Conservation (phyloP, 2,113 vertebrate genomes). For the Triplophysa tibetana region DNA sequence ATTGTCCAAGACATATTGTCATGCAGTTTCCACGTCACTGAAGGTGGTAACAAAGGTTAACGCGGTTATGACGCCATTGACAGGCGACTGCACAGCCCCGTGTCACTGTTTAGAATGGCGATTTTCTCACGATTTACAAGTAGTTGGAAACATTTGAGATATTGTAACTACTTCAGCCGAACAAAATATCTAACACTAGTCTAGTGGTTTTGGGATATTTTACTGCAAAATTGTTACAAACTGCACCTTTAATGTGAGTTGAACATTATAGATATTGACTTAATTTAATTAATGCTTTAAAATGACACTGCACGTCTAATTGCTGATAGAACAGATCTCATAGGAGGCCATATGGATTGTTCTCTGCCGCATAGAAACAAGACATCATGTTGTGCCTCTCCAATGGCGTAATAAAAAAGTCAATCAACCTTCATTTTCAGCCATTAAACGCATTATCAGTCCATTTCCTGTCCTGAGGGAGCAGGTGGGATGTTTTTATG, state of each 20-base stretch:
- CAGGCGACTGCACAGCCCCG: too few relatives aligned
- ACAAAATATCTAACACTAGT: too few relatives aligned
- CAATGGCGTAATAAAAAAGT: background rate
- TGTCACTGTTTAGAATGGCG: too few relatives aligned
- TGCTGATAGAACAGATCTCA: background rate
- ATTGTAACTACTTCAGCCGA: too few relatives aligned
- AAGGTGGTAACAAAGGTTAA: too few relatives aligned
- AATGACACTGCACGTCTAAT: background rate
- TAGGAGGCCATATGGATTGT: background rate
- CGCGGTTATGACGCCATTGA: too few relatives aligned
- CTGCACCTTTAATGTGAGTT: background rate
- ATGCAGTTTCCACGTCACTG: too few relatives aligned
- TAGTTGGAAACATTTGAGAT: too few relatives aligned
- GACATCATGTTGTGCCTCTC: background rate
- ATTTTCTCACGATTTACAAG: too few relatives aligned
- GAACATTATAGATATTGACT: background rate
- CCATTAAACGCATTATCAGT: slow-evolving; percentile 18
- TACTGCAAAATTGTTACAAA: too few relatives aligned
- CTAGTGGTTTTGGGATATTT: too few relatives aligned
- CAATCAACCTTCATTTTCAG: slow-evolving; percentile 19
- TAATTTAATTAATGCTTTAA: background rate
- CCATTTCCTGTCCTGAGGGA: background rate
- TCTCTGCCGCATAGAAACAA: background rate
- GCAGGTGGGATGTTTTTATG: slow-evolving; percentile 12
- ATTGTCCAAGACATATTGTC: too few relatives aligned